Percentiles rank a stretch among this genome's conserved stretches.
phyloP scores from a whole-genome alignment of 2,888 invertebrate genomes.

The Xylocampa areola region DNA sequence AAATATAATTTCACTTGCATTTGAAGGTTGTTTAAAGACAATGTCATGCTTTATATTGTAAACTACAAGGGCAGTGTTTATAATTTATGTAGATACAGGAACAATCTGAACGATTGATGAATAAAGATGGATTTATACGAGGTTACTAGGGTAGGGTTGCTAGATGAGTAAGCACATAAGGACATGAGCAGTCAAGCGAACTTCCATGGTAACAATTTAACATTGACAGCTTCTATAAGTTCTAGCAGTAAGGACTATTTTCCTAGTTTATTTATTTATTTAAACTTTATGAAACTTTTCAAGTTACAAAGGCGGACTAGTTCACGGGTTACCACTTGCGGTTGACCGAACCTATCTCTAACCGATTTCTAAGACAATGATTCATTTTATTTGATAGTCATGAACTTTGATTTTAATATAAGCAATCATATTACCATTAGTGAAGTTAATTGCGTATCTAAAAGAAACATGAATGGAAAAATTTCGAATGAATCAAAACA shows the following conservation, averaged over 20 bases:
- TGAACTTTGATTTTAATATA: conserved; percentile 5
- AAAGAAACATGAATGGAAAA: neutral
- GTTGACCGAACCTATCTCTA: neutral
- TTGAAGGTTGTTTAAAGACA: conserved; percentile 65
- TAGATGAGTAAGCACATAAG: conserved; percentile 1
- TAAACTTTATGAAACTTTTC: no score
- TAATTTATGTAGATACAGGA: conserved; percentile 67
- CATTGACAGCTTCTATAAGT: no score
- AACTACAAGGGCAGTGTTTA: conserved; percentile 66
- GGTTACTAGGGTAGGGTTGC: conserved; percentile 35
- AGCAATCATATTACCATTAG: no score
- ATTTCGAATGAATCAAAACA: conserved; percentile 9
- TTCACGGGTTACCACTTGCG: no score
- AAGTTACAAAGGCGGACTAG: no score
- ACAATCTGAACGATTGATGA: conserved; percentile 68
- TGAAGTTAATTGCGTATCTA: neutral
- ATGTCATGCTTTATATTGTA: conserved; percentile 65
- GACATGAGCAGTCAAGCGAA: no score
- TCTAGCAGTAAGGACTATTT: no score
- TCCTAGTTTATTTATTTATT: no score
- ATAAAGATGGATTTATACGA: conserved; percentile 50
- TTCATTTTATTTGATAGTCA: neutral
- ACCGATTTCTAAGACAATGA: neutral
- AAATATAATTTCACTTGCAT: conserved; percentile 64
- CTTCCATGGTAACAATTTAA: no score